Conservation (phyloP, 2,888 invertebrate genomes). For the Amiota mariae region DNA sequence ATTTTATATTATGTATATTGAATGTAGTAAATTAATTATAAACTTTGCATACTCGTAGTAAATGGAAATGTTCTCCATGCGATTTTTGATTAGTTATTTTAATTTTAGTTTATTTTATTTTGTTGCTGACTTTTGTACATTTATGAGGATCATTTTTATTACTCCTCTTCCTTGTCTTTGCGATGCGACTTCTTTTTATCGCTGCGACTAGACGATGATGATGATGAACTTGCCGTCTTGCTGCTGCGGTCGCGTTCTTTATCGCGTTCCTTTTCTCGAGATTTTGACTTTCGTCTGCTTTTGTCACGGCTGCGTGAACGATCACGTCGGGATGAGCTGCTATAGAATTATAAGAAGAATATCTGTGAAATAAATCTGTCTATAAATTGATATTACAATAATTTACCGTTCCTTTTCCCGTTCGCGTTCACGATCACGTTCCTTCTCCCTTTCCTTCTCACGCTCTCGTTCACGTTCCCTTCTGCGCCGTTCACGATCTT, state of each 20-base stretch:
- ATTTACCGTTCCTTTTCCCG: constrained; percentile 47
- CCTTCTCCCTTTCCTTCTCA: constrained; percentile 63
- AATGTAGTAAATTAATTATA: background rate
- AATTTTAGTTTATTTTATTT: too few relatives aligned
- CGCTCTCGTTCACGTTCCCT: constrained; percentile 64
- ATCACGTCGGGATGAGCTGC: constrained; percentile 63
- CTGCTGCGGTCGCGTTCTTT: constrained; percentile 73
- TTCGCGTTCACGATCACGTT: constrained; percentile 50
- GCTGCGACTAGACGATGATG: constrained; percentile 66
- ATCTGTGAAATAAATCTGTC: constrained; percentile 21
- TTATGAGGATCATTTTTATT: constrained; percentile 42
- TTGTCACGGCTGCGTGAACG: constrained; percentile 81
- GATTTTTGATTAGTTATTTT: background rate
- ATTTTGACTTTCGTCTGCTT: constrained; percentile 77
- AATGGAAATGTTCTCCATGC: background rate
- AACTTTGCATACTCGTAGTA: background rate
- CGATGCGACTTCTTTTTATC: constrained; percentile 83
- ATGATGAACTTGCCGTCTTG: constrained; percentile 53
- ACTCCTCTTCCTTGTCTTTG: constrained; percentile 83
- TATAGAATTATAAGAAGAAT: too few relatives aligned
- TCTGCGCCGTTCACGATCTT: constrained; percentile 64
- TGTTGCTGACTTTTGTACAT: background rate
- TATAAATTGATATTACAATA: background rate
- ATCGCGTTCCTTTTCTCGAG: constrained; percentile 73
- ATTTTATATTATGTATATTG: too few relatives aligned